phyloP scores from a whole-genome alignment of 2,113 vertebrate genomes.

The Kobus ellipsiprymnus region DNA sequence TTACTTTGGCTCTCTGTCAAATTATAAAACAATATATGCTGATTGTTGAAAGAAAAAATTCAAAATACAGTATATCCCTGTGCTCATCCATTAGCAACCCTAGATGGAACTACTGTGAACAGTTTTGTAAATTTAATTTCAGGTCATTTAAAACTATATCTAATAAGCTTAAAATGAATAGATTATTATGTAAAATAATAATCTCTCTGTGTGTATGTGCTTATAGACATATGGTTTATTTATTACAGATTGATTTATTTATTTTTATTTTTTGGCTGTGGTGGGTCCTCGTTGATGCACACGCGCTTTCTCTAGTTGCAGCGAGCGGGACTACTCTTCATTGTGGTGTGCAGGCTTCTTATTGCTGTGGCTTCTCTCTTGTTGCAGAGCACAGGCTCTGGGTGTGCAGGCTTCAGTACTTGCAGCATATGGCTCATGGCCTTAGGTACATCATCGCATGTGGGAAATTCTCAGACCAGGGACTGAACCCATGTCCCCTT shows the following conservation, averaged over 20 bases:
- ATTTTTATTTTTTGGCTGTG: not conserved
- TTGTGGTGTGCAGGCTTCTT: not conserved
- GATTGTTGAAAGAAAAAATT: not conserved
- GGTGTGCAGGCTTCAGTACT: not conserved
- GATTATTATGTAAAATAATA: not conserved
- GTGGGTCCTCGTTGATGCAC: not conserved
- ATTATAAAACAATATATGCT: not conserved
- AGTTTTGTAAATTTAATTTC: not conserved
- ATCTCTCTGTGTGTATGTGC: not conserved
- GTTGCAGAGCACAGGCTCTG: not conserved
- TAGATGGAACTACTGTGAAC: not conserved
- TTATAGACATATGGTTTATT: not conserved
- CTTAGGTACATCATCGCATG: not conserved
- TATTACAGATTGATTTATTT: not conserved
- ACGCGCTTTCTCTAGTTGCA: not conserved
- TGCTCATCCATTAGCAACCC: not conserved
- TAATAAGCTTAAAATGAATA: not conserved
- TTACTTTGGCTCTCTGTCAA: not conserved
- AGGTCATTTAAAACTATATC: not conserved
- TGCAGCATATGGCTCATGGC: not conserved
- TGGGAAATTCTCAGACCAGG: not conserved
- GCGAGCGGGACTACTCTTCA: not conserved
- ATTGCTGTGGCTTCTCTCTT: not conserved
- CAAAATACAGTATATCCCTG: not conserved
- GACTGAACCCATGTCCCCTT: fast-evolving